Base-by-base conservation (phyloP, 2,888 invertebrate species). In the Portevinia maculata region DNA sequence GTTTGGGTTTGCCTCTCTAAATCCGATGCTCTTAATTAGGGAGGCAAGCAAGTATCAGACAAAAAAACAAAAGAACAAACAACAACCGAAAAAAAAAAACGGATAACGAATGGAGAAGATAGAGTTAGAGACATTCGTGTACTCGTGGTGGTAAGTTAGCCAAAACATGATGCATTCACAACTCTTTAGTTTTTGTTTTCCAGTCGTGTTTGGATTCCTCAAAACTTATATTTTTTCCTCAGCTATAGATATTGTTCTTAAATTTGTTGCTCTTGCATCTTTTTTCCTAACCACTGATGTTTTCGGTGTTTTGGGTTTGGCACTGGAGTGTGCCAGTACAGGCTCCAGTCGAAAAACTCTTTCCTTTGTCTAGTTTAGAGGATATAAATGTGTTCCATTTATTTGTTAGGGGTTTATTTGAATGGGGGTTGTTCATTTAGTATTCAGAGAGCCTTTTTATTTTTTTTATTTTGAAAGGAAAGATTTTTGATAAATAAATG, bases 1-100 rank as follows among this genome's bases (percentile, higher is more conserved):
- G 55, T 57, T 74, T 75, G 62, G 74, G 69, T 79, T 79, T 79
- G 74, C 74, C 37, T 62, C 75, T 79, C 75, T 69, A 75, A 79
- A 74, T 74, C 75, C 50, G 75, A 75, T 75, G 79, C 69, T 75
- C 75, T 69, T 79, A 79, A 75, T 79, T 79, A 79, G 69, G 62
- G 39, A 67, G 55, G 41, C 53, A 73, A 65, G 52, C 57, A 69
- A 55, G 67, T 67, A 57, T 75, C 69, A 79, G 67, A 62, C 41
- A 69, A 53, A 60, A 59, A 65, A n/a, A 15, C 9, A 19, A 53
- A 24, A 24, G 24, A 65, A n/a, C 17, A 9, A 19, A 53, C 48
- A 21, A 41, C 24, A 55, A 13, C 15, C 48, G 30, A 70, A 71
- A 62, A 44, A 48, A 76, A 78, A 78, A 24, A 24, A 24, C 5